Conservation (phyloP, 2,888 invertebrate genomes). For the Lasioglossum lativentre region DNA sequence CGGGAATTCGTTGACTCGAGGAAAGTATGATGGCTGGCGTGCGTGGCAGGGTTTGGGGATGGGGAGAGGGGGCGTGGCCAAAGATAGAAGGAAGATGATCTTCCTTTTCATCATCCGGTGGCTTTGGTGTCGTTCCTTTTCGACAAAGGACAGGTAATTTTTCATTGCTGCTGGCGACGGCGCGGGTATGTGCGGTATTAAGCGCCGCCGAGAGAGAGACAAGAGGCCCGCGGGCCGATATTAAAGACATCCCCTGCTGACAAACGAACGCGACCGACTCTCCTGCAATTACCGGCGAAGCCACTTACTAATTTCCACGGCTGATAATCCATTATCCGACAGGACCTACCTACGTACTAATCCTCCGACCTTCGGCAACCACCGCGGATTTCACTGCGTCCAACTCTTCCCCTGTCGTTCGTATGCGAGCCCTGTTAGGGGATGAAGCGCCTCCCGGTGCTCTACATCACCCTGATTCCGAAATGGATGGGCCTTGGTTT, state of each 20-base stretch:
- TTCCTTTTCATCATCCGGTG: constrained; percentile 64
- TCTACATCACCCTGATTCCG: constrained; percentile 16
- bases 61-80: not conserved
- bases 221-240: constrained; percentile 33
- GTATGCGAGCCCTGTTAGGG: not conserved
- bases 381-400: constrained; percentile 12
- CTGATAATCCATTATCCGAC: constrained; percentile 76
- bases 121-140: constrained; percentile 62
- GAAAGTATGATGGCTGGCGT: not conserved
- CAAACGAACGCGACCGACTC: constrained; percentile 59
- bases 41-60: not conserved
- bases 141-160: constrained; percentile 67
- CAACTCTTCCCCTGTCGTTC: not conserved
- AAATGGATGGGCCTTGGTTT: constrained; percentile 3
- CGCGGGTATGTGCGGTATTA: constrained; percentile 63
- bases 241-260: constrained; percentile 68
- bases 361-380: constrained; percentile 59
- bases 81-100: constrained; percentile 35
- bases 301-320: constrained; percentile 76
- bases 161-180: constrained; percentile 66
- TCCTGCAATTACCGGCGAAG: constrained; percentile 69
- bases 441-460: too few species aligned
- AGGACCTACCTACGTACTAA: constrained; percentile 58
- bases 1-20: constrained; percentile 45
- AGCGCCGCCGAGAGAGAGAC: constrained; percentile 27